Evolutionary conservation across 1,140 invertebrate genomes (phyloP), one percentile per base, ranked within the genome.

Genomic region (Anoplolepis gracilipes): DNA sequence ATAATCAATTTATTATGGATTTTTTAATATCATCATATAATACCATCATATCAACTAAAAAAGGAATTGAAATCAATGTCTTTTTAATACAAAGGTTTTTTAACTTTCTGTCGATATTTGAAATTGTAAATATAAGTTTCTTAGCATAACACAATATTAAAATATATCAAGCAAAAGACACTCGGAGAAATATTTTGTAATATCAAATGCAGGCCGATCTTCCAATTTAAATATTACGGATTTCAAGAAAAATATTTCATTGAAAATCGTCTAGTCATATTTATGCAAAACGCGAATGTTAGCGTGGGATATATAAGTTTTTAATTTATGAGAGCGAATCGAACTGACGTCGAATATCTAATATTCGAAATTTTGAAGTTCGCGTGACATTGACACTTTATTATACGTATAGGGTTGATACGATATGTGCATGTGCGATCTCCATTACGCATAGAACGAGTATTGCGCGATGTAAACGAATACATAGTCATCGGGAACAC

Each of bases 351-450:
- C n/a, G 46, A 19, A 57, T 57, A 22, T 28, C 19, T 30, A 16
- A 30, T 25, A 81, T 69, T 70, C 8, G 77, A 55, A 57, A 81
- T 57, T 81, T 33, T 49, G 33, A 28, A n/a, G 1, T 28, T 4
- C 22, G 30, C 30, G 8, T n/a, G 10, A 79, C 69, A 79, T 79
- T 28, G 59, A 11, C 36, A 30, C 28, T 77, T 28, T 13, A 64
- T 77, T 81, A 72, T 30, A 57, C 25, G 13, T 25, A 62, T 61
- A 33, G 30, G n/a, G n/a, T 25, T 33, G 36, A 2, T 30, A 42
- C 30, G 62, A 39, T n/a, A n/a, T 69, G 46, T 49, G 46, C 46
- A 49, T 49, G 13, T 19, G 42, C 30, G 36, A 67, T 78, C 22
- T 64, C 13, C 42, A 78, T 78, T 67, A 25, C 19, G 39, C 61